These are phyloP conservation scores for Drosophila vallismaia DNA, from an alignment of 2,888 invertebrate species.

Conservation along the genomic window DNA sequence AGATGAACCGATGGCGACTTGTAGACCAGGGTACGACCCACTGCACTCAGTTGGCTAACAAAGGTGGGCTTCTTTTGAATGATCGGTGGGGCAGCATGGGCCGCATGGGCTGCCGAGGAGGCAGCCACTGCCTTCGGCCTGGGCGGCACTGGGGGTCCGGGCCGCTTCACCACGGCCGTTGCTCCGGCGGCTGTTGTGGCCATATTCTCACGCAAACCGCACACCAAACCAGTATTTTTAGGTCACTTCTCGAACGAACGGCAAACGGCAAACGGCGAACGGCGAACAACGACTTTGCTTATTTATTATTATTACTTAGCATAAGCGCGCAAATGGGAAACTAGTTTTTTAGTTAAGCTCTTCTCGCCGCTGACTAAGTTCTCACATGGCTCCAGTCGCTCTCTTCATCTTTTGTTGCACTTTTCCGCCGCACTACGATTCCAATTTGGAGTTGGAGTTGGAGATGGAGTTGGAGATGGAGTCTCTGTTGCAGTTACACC, in stretches of 20 bases:
- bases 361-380: slow-evolving; percentile 48
- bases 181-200: slow-evolving; percentile 54
- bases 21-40: slow-evolving; percentile 84
- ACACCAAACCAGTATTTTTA: slow-evolving; percentile 82
- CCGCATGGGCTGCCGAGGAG: slow-evolving; percentile 12
- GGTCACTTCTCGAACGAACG: slow-evolving; percentile 74
- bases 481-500: slow-evolving; percentile 42
- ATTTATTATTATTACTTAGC: slow-evolving; percentile 75
- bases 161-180: slow-evolving; percentile 85
- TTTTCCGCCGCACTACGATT: slow-evolving; percentile 8
- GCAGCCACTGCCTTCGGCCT: slow-evolving; percentile 86
- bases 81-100: slow-evolving; percentile 57
- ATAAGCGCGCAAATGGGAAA: slow-evolving; percentile 71
- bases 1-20: slow-evolving; percentile 83
- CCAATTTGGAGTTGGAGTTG: not conserved
- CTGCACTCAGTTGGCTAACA: slow-evolving; percentile 72
- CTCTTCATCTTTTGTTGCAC: slow-evolving; percentile 39
- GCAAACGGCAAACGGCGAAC: slow-evolving; percentile 22
- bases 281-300: slow-evolving; percentile 60
- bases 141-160: slow-evolving; percentile 91
- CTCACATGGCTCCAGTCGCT: slow-evolving; percentile 48
- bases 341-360: slow-evolving; percentile 66
- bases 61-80: slow-evolving; percentile 76
- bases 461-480: slow-evolving; percentile 12
- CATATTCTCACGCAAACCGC: slow-evolving; percentile 67